These are phyloP conservation scores for Stegodyphus dumicola DNA, from an alignment of 1,140 invertebrate genomes.

Conservation along the genomic window DNA sequence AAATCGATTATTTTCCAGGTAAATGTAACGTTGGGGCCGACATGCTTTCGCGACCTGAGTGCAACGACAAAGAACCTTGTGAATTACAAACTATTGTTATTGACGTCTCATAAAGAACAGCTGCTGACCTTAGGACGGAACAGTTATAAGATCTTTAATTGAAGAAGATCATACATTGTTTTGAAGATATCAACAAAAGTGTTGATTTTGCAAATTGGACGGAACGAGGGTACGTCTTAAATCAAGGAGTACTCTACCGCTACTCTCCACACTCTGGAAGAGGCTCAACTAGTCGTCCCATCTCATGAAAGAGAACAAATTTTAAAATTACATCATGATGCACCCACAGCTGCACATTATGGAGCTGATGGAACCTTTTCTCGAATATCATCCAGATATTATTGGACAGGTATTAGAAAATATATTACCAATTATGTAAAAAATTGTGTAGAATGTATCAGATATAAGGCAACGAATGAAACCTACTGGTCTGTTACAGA, in stretches of 20 bases:
- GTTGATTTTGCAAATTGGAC: conserved; percentile 11
- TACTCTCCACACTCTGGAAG: neutral
- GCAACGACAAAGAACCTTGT: conserved; percentile 1
- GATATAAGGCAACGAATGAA: conserved; percentile 19
- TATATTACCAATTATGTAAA: conserved; percentile 19
- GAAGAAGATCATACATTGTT: conserved; percentile 9
- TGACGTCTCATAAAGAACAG: neutral
- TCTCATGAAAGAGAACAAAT: neutral
- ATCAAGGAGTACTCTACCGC: neutral
- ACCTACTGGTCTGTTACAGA: conserved; percentile 6
- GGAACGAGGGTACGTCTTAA: neutral
- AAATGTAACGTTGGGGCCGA: neutral
- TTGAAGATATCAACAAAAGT: conserved; percentile 1
- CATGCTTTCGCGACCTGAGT: neutral
- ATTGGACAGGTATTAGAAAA: conserved; percentile 20
- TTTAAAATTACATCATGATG: conserved; percentile 11
- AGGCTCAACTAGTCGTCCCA: neutral
- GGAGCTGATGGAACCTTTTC: neutral
- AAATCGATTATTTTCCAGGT: neutral
- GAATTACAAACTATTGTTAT: conserved; percentile 1
- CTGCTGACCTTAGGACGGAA: neutral
- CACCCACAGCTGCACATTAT: conserved; percentile 16
- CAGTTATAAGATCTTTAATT: neutral
- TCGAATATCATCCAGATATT: conserved; percentile 21
- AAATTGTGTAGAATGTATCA: conserved; percentile 27